Evolutionary conservation across 2,797 vertebrate species (phyloP).

Genomic region (Esox masquinongy): DNA sequence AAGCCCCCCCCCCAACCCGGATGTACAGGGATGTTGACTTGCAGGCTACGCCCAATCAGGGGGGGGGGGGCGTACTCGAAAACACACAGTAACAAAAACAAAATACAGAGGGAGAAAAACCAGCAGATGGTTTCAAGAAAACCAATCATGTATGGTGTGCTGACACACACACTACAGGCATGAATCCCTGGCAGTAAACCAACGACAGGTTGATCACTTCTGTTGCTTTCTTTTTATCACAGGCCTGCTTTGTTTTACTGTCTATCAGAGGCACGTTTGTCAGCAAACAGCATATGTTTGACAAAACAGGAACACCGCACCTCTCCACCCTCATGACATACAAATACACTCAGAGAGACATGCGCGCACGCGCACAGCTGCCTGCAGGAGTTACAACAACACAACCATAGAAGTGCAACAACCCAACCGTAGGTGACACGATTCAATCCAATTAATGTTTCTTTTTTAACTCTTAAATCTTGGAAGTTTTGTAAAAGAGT

Average conservation of each 20-base stretch:
- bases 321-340: conserved; percentile 23
- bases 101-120: conserved; percentile 30
- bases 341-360: conserved; percentile 15
- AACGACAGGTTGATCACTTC: conserved; percentile 65
- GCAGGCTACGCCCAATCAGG: background rate
- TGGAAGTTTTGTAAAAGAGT: background rate
- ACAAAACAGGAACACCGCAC: conserved; percentile 34
- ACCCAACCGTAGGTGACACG: background rate
- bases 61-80: conserved; percentile 1
- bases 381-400: background rate
- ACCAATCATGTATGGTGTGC: conserved; percentile 26
- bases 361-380: background rate
- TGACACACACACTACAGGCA: conserved; percentile 35
- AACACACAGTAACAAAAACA: conserved; percentile 4
- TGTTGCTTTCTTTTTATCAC: conserved; percentile 59
- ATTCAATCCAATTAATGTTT: background rate
- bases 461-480: background rate
- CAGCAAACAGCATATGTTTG: conserved; percentile 65
- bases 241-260: conserved; percentile 57
- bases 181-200: conserved; percentile 54
- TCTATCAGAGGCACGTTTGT: conserved; percentile 54
- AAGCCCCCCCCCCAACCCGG: conserved; percentile 44
- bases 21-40: conserved; percentile 39
- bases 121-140: conserved; percentile 63
- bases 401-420: background rate